Conservation (phyloP, 2,113 vertebrate species). For the Phylloscopus trochiloides region DNA sequence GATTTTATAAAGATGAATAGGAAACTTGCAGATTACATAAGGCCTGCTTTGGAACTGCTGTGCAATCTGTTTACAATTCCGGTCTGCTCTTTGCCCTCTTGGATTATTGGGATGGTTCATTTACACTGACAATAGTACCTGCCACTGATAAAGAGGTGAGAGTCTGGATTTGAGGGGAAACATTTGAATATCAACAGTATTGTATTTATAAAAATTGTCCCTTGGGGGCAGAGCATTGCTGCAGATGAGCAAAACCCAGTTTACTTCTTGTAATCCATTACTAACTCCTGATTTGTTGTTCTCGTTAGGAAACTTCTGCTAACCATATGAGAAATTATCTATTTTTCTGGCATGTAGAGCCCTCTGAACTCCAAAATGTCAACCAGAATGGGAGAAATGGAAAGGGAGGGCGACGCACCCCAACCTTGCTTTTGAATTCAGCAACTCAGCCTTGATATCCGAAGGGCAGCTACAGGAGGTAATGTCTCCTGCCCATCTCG, state of each 20-base stretch:
- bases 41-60: background rate
- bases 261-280: constrained; percentile 11
- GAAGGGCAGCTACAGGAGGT: background rate
- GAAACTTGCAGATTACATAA: background rate
- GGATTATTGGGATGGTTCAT: background rate
- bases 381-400: background rate
- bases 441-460: background rate
- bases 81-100: background rate
- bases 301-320: background rate
- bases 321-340: background rate
- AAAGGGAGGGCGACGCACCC: background rate
- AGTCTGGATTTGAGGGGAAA: background rate
- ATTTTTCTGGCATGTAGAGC: background rate
- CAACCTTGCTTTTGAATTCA: background rate
- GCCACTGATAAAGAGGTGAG: background rate
- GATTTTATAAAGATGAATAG: constrained; percentile 47
- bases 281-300: constrained; percentile 3
- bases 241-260: background rate
- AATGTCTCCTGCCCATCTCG: background rate
- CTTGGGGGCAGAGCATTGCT: constrained; percentile 45
- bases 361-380: constrained; percentile 37
- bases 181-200: background rate
- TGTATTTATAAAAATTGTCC: constrained; percentile 51
- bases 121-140: background rate
- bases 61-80: background rate